Evolutionary conservation across 2,113 vertebrate species (phyloP), one percentile per base, ranked within the genome.

Genomic region (human (Homo sapiens)): DNA sequence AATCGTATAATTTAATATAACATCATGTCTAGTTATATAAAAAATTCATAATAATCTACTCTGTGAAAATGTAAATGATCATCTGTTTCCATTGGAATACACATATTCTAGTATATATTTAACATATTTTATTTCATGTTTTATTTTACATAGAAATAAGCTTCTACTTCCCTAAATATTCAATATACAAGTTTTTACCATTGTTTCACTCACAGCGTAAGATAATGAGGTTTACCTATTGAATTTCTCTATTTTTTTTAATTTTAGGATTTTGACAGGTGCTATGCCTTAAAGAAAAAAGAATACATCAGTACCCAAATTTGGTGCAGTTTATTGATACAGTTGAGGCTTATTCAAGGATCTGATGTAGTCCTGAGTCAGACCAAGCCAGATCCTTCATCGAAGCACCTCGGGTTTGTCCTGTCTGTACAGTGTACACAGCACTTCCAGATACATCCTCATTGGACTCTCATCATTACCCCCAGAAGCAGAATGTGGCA

Each of bases 101-200:
- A 85, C n/a, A 73, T 22, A 89, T 52, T 64, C 45, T 52, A 82
- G 18, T 52, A 85, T 57, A 52, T 80, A 57, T 17, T 92, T 73
- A 95, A 61, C 70, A 83, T 6, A 57, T 76, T 95, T 90, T 93
- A 90, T 91, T 92, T 93, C 20, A 89, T 50, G 14, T 43, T 52
- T 84, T 85, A 85, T 61, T 90, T 92, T 94, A 96, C 94, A 83
- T 35, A 95, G 57, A 27, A 97, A 87, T 87, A 95, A 92, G 73
- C 27, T 89, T 89, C 40, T 95, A 79, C 23, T 89, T 95, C 40
- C 32, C 17, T 88, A 57, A 89, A 86, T 93, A 81, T 79, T 72
- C n/a, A 45, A 8, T 72, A 13, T 59, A 85, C 27, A 82, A 89
- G 5, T 22, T 76, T 68, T 79, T 68, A 95, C 27, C 64, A 90